Base-by-base conservation (phyloP, 2,797 vertebrate species). In the Benthosema pterotum region DNA sequence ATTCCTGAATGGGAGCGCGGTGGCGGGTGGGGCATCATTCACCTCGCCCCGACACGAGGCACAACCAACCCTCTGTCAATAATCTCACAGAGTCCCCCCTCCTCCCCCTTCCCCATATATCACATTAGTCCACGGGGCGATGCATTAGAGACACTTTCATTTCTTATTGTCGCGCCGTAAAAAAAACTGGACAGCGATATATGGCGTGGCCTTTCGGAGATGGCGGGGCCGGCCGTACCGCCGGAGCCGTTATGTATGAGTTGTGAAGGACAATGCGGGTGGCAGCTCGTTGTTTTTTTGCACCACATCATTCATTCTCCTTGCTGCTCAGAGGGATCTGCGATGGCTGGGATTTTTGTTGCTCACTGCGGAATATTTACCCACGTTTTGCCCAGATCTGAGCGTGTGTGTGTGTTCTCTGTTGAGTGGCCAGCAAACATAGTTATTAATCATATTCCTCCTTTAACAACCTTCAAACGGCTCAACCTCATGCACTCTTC, bases 151-250 rank as follows among this genome's bases (percentile, higher is more conserved):
- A 45, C 77, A 71, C 73, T 82, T 81, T 72, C 53, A 74, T 80
- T 83, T 77, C 67, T 80, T 83, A 82, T 82, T 79, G 81, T 79
- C 76, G 69, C 56, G 78, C 75, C 77, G 71, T 79, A 80, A 83
- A 83, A 84, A 80, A 83, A 83, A 84, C 67, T 59, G 63, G 79
- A 83, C 75, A 54, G 60, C 72, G 83, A 87, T 80, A 61, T 83
- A 87, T 82, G 71, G 68, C 11, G 56, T 85, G 83, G 82, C 80
- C 79, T 83, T 87, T 80, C 52, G 69, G 59, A 65, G 71, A 79
- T 59, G 71, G 59, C 49, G 15, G 32, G n/a, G n/a, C n/a, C 60
- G 45, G 53, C 71, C 61, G n/a, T 43, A 73, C 62, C 15, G 14
- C n/a, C n/a, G 32, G 72, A 70, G 74, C 68, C 62, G 63, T 72